Percentiles rank a stretch among this genome's conserved stretches.
These are phyloP conservation scores for Macrotis lagotis DNA, from an alignment of 2,113 vertebrate genomes.

Conservation along the genomic window DNA sequence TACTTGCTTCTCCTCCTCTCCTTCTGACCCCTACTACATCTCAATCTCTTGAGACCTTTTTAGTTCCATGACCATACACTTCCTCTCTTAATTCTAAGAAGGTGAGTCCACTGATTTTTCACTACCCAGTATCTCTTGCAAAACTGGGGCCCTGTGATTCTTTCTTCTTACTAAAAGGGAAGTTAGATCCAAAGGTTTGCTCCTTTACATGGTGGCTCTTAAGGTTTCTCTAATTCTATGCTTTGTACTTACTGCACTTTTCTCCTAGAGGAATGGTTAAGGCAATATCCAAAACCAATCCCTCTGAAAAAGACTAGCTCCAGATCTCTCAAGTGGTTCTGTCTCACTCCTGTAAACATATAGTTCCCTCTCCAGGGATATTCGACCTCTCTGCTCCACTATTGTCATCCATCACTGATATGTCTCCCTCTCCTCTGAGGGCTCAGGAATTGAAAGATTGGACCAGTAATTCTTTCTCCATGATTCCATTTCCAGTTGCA, in stretches of 20 bases:
- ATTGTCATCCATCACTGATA: neutral
- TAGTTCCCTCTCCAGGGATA: neutral
- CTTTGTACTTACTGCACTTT: neutral
- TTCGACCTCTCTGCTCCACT: neutral
- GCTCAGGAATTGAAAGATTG: neutral
- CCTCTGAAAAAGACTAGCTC: neutral
- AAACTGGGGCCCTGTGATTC: neutral
- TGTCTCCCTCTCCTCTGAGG: neutral
- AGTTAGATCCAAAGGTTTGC: neutral
- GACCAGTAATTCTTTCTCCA: neutral
- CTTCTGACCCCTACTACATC: neutral
- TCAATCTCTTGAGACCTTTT: neutral
- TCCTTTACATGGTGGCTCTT: too few relatives aligned
- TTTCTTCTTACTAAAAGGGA: neutral
- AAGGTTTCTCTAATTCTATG: neutral
- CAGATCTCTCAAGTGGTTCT: neutral
- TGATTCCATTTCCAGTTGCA: neutral
- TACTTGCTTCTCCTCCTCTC: neutral
- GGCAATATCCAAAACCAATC: neutral
- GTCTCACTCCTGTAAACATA: neutral
- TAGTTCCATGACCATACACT: neutral
- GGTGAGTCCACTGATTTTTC: neutral
- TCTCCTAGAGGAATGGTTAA: neutral
- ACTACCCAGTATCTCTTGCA: neutral
- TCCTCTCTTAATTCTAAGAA: neutral